Base-by-base conservation (phyloP, 2,888 invertebrate genomes). In the Masnerella sp. region DNA sequence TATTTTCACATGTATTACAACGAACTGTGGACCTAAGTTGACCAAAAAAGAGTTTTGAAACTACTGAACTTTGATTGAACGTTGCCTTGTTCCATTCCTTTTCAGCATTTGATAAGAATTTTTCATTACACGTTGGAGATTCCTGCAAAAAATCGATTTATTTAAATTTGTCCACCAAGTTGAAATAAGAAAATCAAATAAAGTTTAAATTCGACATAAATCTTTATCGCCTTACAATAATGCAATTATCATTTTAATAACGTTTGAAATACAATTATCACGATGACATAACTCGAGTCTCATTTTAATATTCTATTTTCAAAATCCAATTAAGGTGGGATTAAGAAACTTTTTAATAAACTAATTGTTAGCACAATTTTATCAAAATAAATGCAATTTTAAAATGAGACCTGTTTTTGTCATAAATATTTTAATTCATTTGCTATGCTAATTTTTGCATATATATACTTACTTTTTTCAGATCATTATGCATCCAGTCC, bases 401-500 rank as follows among this genome's bases (percentile, higher is more conserved):
- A n/a, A n/a, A n/a, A n/a, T n/a, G n/a, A n/a, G 22, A 38, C 32
- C 17, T 52, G 9, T 12, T 36, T 8, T 43, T 43, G 25, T 43
- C 43, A 25, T 25, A 40, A 40, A n/a, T 9, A n/a, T 18, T 9
- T n/a, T 11, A 42, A 17, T 42, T 42, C n/a, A 42, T 42, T 42
- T 9, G 20, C 20, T 18, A 17, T 42, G 42, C 3, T 22, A 22
- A 22, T 22, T 22, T 22, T 5, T 5, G 7, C 7, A 5, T 5
- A 22, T 7, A 22, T 30, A 14, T 7, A 45, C 1, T 25, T 49
- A 92, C 90, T 82, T 90, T 90, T 83, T 94, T 94, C 64, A 97
- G 89, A 82, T 96, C 96, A 67, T 94, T 93, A 82, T 96, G 96
- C 78, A 97, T 89, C 91, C 94, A 95, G 87, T 96, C 96, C 89